Base-by-base conservation (phyloP, 2,888 invertebrate genomes). In the Pristionchus mayeri region DNA sequence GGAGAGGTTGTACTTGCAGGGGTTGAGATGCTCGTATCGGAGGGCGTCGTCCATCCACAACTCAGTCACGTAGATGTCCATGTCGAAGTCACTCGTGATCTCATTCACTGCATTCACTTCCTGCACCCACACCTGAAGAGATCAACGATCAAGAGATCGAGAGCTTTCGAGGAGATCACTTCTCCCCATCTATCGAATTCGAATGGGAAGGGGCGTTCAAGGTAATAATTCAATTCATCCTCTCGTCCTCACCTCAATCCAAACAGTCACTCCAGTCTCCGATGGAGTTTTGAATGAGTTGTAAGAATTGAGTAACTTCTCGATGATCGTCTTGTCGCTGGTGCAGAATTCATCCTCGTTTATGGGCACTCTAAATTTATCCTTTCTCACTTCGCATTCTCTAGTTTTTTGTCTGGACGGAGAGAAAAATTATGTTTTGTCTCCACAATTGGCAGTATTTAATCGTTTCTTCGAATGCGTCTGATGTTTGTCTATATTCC, bases 21-120 rank as follows among this genome's bases (percentile, higher is more conserved):
- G 92, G 84, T 91, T 90, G 82, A 91, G 86, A 84, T 90, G 87
- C 52, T 90, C 90, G 86, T 90, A 91, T 44, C 67, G 34, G 16
- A 91, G 85, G 2, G 91, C 91, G 18, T 86, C 82, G 75, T 91
- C 91, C 60, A 90, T 85, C 90, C 89, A 90, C 30, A 89, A 86
- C 83, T 91, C 92, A 50, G 90, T 91, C 48, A 92, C 89, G 84
- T 92, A 92, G 54, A 92, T 89, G 81, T 92, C 91, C 89, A 91
- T 89, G 52, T 92, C 91, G 78, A 92, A 92, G 83, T 92, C 92
- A 81, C 89, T 88, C 44, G 91, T 91, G 57, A 92, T 88, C 78
- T 92, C 92, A 84, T 91, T 91, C 44, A 92, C 89, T 21, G 90
- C 86, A 85, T 91, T 91, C 63, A 91, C 91, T 85, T 91, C 91